Evolutionary conservation across 2,888 invertebrate species (phyloP), one percentile per base, ranked within the genome.

Genomic region (Cryptosula pallasiana): DNA sequence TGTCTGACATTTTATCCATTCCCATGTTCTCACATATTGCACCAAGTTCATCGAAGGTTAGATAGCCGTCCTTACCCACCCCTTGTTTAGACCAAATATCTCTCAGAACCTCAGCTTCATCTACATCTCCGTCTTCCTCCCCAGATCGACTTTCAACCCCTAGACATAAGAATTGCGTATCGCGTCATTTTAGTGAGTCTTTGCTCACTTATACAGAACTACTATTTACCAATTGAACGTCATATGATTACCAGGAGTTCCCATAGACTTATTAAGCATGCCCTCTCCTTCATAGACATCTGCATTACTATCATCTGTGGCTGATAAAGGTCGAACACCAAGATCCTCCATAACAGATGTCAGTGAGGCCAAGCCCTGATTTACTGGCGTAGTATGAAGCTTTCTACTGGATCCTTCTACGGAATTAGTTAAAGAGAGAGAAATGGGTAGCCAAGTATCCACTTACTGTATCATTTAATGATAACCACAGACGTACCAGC

Each of bases 21-120:
- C 90, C 90, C 74, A 90, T 89, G 74, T 89, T 89, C 79, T 89
- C 87, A 80, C 90, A 90, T 71, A 91, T 89, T 75, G 87, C 84
- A 76, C 88, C 87, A 77, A 91, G 86, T 80, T 91, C 90, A 70
- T 86, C 86, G 78, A 89, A 87, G 81, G 89, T 89, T 72, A 90
- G 87, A 80, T 86, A 89, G 27, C 89, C 89, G 81, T 88, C 88
- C 75, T 86, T 85, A 2, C 89, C 88, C 9, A 90, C 88, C 3
- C 88, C 89, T 71, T 89, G 85, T 75, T 88, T 87, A 76, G 87
- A 87, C 89, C 90, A 90, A 72, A 89, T 89, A 76, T 88, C 88
- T 74, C 88, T 85, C 73, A 90, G 84, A 83, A 89, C 89, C 76
- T 88, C 88, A 80, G 89, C 81, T 54, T 80, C 81, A 25, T 70